Evolutionary conservation across 2,888 invertebrate genomes (phyloP), one percentile per base, ranked within the genome.

Genomic region (Elmis aenea): DNA sequence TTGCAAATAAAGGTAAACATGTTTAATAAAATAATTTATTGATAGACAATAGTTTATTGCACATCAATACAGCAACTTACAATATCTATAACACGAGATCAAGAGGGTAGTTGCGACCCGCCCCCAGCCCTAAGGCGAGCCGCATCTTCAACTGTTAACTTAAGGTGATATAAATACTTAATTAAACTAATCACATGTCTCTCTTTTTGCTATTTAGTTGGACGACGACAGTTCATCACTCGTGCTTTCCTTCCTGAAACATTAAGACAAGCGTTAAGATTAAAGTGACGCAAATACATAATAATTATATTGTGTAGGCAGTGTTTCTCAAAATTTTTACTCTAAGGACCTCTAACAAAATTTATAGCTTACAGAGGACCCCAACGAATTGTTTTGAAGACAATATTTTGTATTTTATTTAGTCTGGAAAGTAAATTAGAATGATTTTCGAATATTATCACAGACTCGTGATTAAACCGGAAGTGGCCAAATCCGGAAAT

Each of bases 61-160:
- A 59, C 57, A 55, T 50, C 45, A 50, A 55, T 48, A 54, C 55
- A 55, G 45, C 37, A 34, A 45, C 40, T 36, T 38, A 47, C 47
- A 39, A 33, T 47, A 47, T 42, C 36, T 47, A 42, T 46, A 43
- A 33, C 33, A 39, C 33, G 34, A 29, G 34, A 32, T 42, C 40
- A 38, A 33, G 47, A 42, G 44, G 41, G 39, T 38, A 39, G 40
- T 48, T 48, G 51, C 39, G 48, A 38, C 51, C 54, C 52, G 51
- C 51, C 48, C 50, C 57, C 58, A 59, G 58, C 58, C 56, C 51
- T 38, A 46, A 51, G 51, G 48, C 52, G 51, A 54, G 52, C 33
- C 48, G 37, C 50, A 43, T 44, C 44, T 38, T 28, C 27, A 25
- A 6, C 24, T 21, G 39, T 25, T 37, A 33, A 26, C 23, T 31